These are phyloP conservation scores for Caenorhabditis panamensis DNA, from an alignment of 2,888 invertebrate genomes.

Conservation along the genomic window DNA sequence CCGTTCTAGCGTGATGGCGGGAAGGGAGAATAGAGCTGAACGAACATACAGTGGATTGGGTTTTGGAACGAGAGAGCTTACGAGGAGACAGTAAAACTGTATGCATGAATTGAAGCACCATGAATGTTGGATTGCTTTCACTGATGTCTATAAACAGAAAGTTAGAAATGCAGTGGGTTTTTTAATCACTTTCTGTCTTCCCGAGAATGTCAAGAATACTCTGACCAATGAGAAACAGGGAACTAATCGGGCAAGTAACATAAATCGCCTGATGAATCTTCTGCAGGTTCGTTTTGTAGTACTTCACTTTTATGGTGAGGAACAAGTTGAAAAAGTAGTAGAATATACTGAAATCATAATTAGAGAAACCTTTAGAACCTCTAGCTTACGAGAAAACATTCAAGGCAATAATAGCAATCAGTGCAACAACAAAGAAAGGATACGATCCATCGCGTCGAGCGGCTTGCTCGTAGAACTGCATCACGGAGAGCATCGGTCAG, in stretches of 20 bases:
- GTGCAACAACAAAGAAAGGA: conserved; percentile 5
- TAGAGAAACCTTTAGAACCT: too few relatives aligned
- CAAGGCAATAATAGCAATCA: conserved; percentile 18
- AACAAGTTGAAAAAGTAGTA: conserved; percentile 41
- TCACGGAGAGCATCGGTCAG: conserved; percentile 25
- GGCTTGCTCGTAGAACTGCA: conserved; percentile 31
- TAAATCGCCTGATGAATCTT: conserved; percentile 39
- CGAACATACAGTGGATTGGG: not conserved
- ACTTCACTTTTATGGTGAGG: conserved; percentile 25
- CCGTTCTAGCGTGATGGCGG: conserved; percentile 32
- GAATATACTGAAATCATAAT: conserved; percentile 15
- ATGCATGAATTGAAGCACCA: conserved; percentile 8
- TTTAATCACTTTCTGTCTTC: conserved; percentile 19
- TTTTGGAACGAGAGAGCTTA: not conserved
- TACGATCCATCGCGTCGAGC: conserved; percentile 16
- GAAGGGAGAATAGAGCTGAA: conserved; percentile 36
- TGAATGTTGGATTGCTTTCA: not conserved
- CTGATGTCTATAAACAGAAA: conserved; percentile 7
- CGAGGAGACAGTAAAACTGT: conserved; percentile 30
- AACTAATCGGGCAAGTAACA: conserved; percentile 39
- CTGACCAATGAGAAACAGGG: conserved; percentile 17
- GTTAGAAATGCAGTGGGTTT: not conserved
- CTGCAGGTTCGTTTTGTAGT: conserved; percentile 43
- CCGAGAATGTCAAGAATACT: conserved; percentile 25
- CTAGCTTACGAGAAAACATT: conserved; percentile 36